Evolutionary conservation across 2,888 invertebrate species (phyloP), one percentile per base, ranked within the genome.

Genomic region (Danaus chrysippus): DNA sequence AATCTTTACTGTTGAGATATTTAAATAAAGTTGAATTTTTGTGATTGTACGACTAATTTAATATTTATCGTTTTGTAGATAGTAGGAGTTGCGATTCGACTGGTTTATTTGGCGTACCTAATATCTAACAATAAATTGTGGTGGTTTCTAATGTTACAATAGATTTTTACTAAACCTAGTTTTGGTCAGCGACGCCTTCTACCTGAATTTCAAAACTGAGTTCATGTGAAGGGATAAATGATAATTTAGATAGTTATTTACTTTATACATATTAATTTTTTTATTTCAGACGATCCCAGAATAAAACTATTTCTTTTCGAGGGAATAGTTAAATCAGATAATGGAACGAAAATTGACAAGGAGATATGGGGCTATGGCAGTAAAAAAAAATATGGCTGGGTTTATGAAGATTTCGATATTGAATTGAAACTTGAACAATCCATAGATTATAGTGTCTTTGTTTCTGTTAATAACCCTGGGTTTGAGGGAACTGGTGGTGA

Each of bases 281-380:
- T 10, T 46, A 15, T 60, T 55, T 54, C 19, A 62, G 67, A 56
- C 43, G 54, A 59, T 15, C 34, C 56, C 10, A 23, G 53, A 17
- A 62, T 63, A 34, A 63, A 56, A 42, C 54, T 64, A 11, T 65
- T 67, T 49, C 41, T 64, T 12, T 65, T 67, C 49, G 63, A 65
- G 10, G 67, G 61, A 11, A 11, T 13, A 17, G 19, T 67, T 13
- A 49, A 17, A 10, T 49, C 49, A 49, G 46, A 58, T 10, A 56
- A 63, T 11, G 46, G 15, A 44, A 11, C 54, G 10, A 13, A 54
- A 10, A 61, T 42, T 11, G 52, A 59, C 12, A 17, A 57, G n/a
- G 42, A 43, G 2, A 56, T 67, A 11, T 65, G 63, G 63, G 67
- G 67, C 1, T 63, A 58, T 56, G 67, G 67, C 10, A 19, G 54